Percentiles rank a stretch among this genome's conserved stretches.
Conservation (phyloP, 2,888 invertebrate genomes). For the Biston betularia region DNA sequence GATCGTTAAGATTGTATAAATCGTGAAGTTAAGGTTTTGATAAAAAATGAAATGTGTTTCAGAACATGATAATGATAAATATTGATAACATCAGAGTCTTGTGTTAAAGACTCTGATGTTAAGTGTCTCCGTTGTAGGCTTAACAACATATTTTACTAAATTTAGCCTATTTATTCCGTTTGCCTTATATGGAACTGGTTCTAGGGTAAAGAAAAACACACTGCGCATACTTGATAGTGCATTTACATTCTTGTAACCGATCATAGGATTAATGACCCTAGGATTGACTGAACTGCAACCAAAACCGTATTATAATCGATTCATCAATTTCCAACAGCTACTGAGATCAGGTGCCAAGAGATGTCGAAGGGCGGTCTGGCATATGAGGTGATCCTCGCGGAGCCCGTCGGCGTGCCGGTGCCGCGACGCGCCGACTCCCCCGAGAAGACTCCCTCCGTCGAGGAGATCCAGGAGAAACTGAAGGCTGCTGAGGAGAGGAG, state of each 20-base stretch:
- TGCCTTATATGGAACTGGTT: background rate
- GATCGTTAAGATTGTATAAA: too few species aligned
- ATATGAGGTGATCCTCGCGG: conserved; percentile 96
- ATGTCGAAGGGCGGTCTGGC: conserved; percentile 96
- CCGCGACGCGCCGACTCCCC: conserved; percentile 90
- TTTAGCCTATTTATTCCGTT: background rate
- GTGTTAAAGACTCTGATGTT: too few species aligned
- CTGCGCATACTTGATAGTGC: background rate
- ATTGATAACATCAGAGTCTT: too few species aligned
- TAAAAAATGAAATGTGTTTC: too few species aligned
- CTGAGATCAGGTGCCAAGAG: conserved; percentile 97
- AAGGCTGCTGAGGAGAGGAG: conserved; percentile 97
- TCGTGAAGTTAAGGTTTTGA: too few species aligned
- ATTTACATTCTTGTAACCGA: background rate
- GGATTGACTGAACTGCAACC: too few species aligned
- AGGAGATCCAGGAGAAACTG: conserved; percentile 96
- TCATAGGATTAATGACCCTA: too few species aligned
- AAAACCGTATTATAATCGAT: background rate
- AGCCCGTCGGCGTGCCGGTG: conserved; percentile 90
- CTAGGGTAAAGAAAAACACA: background rate
- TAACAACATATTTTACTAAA: too few species aligned
- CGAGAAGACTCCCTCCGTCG: conserved; percentile 91
- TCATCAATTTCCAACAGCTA: conserved; percentile 84
- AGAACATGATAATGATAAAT: too few species aligned
- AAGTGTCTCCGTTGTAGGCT: too few species aligned